phyloP scores from a whole-genome alignment of 1,140 invertebrate species.

The Zelostemma sp. region DNA sequence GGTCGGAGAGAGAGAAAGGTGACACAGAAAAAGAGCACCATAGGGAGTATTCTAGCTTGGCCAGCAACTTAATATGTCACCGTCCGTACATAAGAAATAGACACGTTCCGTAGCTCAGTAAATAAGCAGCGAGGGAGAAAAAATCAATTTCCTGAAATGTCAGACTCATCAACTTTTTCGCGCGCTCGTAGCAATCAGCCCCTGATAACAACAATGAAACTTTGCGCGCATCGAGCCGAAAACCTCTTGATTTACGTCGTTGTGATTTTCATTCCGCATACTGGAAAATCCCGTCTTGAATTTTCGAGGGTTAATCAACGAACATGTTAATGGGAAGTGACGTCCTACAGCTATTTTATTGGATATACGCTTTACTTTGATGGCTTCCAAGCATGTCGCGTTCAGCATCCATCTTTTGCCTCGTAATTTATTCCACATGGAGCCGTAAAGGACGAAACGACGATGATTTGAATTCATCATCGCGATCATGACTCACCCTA shows the following conservation, averaged over 20 bases:
- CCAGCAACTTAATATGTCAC: conserved; percentile 34
- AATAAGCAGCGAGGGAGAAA: neutral
- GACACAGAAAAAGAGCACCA: conserved; percentile 16
- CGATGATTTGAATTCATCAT: neutral
- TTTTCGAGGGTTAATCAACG: conserved; percentile 6
- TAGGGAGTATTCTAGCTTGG: conserved; percentile 24
- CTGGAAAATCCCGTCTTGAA: neutral
- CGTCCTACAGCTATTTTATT: neutral
- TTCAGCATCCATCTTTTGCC: neutral
- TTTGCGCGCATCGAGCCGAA: neutral
- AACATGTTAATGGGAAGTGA: neutral
- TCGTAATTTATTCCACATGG: neutral
- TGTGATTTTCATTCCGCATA: neutral
- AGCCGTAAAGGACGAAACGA: neutral
- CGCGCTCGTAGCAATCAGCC: neutral
- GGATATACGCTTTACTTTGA: neutral
- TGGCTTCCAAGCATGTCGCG: neutral
- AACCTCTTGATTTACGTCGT: neutral
- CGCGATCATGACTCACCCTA: neutral
- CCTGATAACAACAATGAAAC: neutral
- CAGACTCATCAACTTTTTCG: neutral
- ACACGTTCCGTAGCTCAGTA: conserved; percentile 3
- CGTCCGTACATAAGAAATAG: conserved; percentile 8
- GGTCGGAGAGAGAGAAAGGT: conserved; percentile 24
- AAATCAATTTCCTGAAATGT: conserved; percentile 8